Evolutionary conservation across 2,888 invertebrate species (phyloP).

Genomic region (Drosophila neotestacea): DNA sequence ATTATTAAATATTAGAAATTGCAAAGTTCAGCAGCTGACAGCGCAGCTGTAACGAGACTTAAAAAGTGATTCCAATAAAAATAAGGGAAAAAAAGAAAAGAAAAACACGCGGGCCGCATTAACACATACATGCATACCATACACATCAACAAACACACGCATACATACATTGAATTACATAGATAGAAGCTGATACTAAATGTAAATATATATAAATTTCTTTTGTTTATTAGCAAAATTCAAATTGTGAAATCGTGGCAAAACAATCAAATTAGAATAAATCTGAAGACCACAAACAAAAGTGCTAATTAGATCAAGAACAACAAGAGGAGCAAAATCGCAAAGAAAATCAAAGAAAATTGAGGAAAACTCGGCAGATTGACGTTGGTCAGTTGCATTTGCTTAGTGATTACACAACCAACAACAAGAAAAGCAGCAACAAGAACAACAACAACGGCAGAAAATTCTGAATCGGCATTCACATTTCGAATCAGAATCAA

Average conservation of each 20-base stretch:
- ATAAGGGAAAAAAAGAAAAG: conserved; percentile 13
- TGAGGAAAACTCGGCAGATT: conserved; percentile 29
- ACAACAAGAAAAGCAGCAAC: conserved; percentile 29
- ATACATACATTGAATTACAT: conserved; percentile 8
- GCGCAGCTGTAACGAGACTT: conserved; percentile 57
- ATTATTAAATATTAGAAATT: conserved; percentile 36
- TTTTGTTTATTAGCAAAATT: conserved; percentile 59
- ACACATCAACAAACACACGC: not conserved
- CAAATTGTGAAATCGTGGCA: conserved; percentile 59
- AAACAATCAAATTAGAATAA: conserved; percentile 37
- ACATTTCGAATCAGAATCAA: conserved; percentile 38
- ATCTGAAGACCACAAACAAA: conserved; percentile 16
- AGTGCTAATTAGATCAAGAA: conserved; percentile 34
- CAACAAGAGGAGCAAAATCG: no score
- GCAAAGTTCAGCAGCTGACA: conserved; percentile 22
- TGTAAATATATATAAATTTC: conserved; percentile 40
- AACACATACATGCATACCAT: conserved; percentile 4
- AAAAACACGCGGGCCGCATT: conserved; percentile 59
- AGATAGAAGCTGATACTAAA: conserved; percentile 29
- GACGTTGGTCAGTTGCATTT: conserved; percentile 43
- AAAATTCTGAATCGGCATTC: conserved; percentile 47
- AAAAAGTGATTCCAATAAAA: conserved; percentile 35
- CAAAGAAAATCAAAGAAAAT: conserved; percentile 20
- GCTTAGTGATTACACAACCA: conserved; percentile 51
- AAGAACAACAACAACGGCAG: conserved; percentile 12